Conservation (phyloP, 2,888 invertebrate species). For the Euzetes globulus region DNA sequence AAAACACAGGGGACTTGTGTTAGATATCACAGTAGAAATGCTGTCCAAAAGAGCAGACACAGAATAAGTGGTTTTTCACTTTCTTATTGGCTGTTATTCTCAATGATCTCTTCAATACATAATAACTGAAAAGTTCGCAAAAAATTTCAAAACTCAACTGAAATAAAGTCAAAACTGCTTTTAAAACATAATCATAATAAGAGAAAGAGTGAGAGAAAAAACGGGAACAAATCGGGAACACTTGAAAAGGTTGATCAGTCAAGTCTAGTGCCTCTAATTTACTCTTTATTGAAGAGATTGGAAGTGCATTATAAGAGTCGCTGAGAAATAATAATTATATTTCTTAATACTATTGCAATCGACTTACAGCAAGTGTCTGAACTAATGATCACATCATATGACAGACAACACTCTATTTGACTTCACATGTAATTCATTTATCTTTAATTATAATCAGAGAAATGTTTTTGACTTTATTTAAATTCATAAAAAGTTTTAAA, state of each 20-base stretch:
- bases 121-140: too few species aligned
- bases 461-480: too few species aligned
- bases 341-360: neutral
- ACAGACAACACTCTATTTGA: too few species aligned
- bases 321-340: neutral
- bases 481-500: too few species aligned
- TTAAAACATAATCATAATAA: neutral
- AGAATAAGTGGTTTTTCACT: neutral
- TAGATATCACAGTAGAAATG: neutral
- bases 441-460: too few species aligned
- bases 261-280: slow-evolving; percentile 20
- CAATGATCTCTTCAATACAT: too few species aligned
- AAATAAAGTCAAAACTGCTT: neutral
- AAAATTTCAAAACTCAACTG: too few species aligned
- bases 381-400: too few species aligned
- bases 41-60: neutral
- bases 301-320: neutral
- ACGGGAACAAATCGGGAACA: slow-evolving; percentile 5
- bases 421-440: too few species aligned
- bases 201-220: neutral
- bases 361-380: too few species aligned
- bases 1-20: neutral
- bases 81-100: neutral
- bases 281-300: neutral
- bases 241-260: slow-evolving; percentile 16